Evolutionary conservation across 1,140 invertebrate species (phyloP), one percentile per base, ranked within the genome.

Genomic region (Cheumatopsyche charites): DNA sequence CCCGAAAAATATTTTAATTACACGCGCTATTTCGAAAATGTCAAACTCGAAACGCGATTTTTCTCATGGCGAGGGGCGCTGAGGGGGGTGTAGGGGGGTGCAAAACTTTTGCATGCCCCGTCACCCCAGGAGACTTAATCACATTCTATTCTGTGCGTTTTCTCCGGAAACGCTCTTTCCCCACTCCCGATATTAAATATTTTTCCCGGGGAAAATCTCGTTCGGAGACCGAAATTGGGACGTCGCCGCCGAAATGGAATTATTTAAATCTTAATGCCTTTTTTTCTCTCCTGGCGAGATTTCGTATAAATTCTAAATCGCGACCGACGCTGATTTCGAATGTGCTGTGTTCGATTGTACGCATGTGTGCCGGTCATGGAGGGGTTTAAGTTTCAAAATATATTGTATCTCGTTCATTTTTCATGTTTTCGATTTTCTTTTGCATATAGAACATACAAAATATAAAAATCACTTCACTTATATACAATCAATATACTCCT

Each of bases 101-200:
- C 21, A 26, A 58, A 58, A 58, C 21, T 58, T 58, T 58, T 58
- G 5, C 55, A 19, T 19, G 19, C 21, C 5, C 55, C 55, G 17
- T 63, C 41, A 29, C 62, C 62, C 62, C 47, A 45, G 19, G 67
- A 68, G 67, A 52, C 67, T 68, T 68, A 68, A 68, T 68, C 67
- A 68, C 67, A 68, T 68, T 68, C 67, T 68, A 68, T 68, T 68
- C 49, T 68, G 43, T 68, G 62, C 55, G 55, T 58, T 58, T 58
- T 58, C 23, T 23, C 19, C 21, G 55, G 55, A 26, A 58, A 58
- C 55, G 55, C 29, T 36, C 9, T 36, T 36, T 9, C 29, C 3
- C 29, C 29, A 58, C 55, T n/a, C 11, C 23, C 55, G 21, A 58
- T 58, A 58, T 58, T 58, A 58, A 58, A 58, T 58, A 58, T 58